phyloP scores from a whole-genome alignment of 2,113 vertebrate species.

The Spilogale gracilis region DNA sequence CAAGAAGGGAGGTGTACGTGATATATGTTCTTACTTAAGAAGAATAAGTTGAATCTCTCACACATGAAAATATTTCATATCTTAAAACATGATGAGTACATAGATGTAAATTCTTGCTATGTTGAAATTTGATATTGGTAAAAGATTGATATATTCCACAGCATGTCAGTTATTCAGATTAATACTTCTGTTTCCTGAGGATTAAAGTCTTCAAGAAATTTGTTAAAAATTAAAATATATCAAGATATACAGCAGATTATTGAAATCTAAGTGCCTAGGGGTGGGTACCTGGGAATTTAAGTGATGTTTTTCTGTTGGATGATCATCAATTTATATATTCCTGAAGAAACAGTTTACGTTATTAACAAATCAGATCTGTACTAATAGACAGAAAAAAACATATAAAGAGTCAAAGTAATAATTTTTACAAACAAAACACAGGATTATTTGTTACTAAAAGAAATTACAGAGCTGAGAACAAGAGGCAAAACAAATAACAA shows the following conservation, averaged over 20 bases:
- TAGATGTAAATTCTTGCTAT: not conserved
- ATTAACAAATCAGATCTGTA: not conserved
- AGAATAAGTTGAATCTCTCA: not conserved
- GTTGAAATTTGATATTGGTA: not conserved
- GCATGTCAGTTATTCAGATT: not conserved
- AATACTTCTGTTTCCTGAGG: not conserved
- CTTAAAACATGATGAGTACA: not conserved
- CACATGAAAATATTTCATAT: not conserved
- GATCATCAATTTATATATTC: not conserved
- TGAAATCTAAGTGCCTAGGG: not conserved
- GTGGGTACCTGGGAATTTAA: not conserved
- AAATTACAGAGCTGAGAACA: not conserved
- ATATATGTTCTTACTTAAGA: not conserved
- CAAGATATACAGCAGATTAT: not conserved
- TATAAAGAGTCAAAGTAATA: not conserved
- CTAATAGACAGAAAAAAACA: not conserved
- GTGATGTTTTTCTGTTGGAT: not conserved
- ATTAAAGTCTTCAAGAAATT: not conserved
- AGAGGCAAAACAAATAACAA: not conserved
- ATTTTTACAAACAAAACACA: not conserved
- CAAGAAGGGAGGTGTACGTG: not conserved
- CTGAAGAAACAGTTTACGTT: not conserved
- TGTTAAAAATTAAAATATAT: not conserved
- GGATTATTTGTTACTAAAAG: slow-evolving; percentile 21
- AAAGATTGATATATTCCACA: not conserved